Evolutionary conservation across 2,797 vertebrate genomes (phyloP).

Genomic region (Xenentodon cancila): DNA sequence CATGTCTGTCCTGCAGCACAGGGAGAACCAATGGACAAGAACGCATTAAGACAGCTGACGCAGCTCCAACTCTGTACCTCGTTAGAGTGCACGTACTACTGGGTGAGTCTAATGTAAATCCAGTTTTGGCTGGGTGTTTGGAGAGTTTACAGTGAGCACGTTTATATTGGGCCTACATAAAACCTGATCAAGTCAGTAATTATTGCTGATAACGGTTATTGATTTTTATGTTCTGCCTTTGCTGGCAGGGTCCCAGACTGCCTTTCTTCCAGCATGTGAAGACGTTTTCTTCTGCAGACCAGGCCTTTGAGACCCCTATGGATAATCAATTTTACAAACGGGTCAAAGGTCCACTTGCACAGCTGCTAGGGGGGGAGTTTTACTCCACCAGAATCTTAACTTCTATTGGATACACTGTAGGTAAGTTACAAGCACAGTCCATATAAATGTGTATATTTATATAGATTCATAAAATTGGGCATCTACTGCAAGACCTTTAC

Average conservation of each 20-base stretch:
- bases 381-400: constrained; percentile 23
- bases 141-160: background rate
- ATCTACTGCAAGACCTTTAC: too few relatives aligned
- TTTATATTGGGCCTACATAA: background rate
- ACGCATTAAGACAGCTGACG: constrained; percentile 44
- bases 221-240: background rate
- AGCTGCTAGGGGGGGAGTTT: constrained; percentile 41
- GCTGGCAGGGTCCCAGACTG: constrained; percentile 41
- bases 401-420: constrained; percentile 38
- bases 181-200: background rate
- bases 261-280: constrained; percentile 22
- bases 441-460: background rate
- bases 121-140: background rate
- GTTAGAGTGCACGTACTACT: constrained; percentile 50
- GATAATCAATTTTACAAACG: constrained; percentile 30
- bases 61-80: constrained; percentile 53
- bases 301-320: constrained; percentile 46
- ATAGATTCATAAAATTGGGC: too few relatives aligned
- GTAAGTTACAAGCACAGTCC: constrained; percentile 12
- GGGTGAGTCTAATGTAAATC: constrained; percentile 14
- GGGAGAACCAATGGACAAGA: constrained; percentile 46
- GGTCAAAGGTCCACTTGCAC: constrained; percentile 27
- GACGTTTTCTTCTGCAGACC: constrained; percentile 38
- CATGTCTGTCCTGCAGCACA: constrained; percentile 29
- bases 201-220: background rate